Percentiles rank a stretch among this genome's conserved stretches.
These are phyloP conservation scores for Nasonia vitripennis DNA, from an alignment of 1,140 invertebrate genomes.

Conservation along the genomic window DNA sequence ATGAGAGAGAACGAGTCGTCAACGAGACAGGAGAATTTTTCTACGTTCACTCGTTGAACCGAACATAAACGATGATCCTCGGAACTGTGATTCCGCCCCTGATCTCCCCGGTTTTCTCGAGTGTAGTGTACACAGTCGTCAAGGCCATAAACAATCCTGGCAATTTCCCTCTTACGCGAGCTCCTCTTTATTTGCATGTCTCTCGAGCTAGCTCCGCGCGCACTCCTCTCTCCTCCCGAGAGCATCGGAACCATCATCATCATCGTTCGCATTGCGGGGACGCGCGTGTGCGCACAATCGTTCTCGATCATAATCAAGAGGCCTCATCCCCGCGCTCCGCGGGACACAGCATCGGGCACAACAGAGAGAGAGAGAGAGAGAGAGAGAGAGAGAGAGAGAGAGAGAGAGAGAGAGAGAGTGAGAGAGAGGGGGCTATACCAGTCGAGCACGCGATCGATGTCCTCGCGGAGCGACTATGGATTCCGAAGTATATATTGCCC, in stretches of 20 bases:
- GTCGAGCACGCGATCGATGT: slow-evolving; percentile 18
- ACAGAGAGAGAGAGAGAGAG: too few relatives aligned
- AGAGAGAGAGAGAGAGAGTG: neutral
- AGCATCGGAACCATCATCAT: neutral
- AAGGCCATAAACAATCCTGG: neutral
- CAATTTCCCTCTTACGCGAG: neutral
- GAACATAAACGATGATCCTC: too few relatives aligned
- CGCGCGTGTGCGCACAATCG: neutral
- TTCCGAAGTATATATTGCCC: neutral
- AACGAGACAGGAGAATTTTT: too few relatives aligned
- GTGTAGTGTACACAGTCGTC: neutral
- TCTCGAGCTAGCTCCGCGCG: neutral
- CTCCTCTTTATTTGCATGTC: slow-evolving; percentile 6
- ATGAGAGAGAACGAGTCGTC: too few relatives aligned
- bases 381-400: too few relatives aligned
- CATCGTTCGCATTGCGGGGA: neutral
- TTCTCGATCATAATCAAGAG: slow-evolving; percentile 39
- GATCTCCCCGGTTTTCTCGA: too few relatives aligned
- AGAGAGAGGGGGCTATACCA: neutral
- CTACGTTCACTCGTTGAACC: too few relatives aligned
- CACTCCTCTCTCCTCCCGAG: neutral
- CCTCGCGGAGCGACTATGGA: slow-evolving; percentile 19
- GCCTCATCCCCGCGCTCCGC: neutral
- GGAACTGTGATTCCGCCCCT: too few relatives aligned
- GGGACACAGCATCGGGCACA: neutral